Base-by-base conservation (phyloP, 2,797 vertebrate species). In the Gallinago nigripennis region DNA sequence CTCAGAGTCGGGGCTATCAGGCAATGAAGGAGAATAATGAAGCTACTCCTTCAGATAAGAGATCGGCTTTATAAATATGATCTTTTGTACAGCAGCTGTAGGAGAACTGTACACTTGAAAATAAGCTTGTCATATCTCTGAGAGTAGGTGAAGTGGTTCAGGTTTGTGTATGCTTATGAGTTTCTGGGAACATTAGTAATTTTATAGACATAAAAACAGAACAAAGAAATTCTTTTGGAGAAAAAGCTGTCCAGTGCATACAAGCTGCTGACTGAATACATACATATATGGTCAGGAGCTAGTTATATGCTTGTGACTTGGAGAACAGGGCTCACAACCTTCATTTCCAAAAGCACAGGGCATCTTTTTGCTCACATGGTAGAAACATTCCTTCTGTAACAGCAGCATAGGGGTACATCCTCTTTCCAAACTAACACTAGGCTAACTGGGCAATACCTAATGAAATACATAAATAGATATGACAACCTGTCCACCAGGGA, bases 21-120 rank as follows among this genome's bases (percentile, higher is more conserved):
- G 96, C 94, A 96, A 97, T 81, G 96, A 96, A 94, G 94, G 82
- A 96, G 96, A 96, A 96, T 96, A 97, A 96, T 97, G 96, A 97
- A 97, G 94, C 94, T 95, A 94, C 95, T 96, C 86, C 93, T 97
- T 96, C 94, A 97, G 95, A 97, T 97, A 95, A 97, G 96, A 97
- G 95, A 97, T 96, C 31, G 2, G 86, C 93, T 96, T 96, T 96
- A 96, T 97, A 97, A 96, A 96, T 95, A 95, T 96, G 95, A 96
- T 96, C 94, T 96, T 96, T 96, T 96, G 93, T 96, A 96, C 94
- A 95, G 95, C 90, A 96, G 86, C 96, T 89, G 88, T 92, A 95
- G 90, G 84, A 95, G 95, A 97, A 96, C 88, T 77, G 79, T 94
- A 96, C 88, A 93, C 96, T 96, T 96, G 94, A 95, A 97, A 96